A percentile compares a stretch with the other conserved stretches of the same genome.
phyloP scores from a whole-genome alignment of 1,140 invertebrate species.

The Tetragonula clypearis region DNA sequence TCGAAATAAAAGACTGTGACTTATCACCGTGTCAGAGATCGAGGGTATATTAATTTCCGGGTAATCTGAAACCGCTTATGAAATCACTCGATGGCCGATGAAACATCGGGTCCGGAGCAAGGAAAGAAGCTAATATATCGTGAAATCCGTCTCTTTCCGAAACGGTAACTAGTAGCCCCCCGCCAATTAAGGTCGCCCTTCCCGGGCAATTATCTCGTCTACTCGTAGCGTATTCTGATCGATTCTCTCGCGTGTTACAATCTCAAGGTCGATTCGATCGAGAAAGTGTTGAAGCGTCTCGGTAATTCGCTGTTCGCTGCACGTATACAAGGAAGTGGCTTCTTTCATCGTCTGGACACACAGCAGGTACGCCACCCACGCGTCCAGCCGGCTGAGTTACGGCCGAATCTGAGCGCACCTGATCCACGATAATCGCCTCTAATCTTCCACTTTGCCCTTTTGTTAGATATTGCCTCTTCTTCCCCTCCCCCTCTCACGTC shows the following conservation, averaged over 20 bases:
- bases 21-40: neutral
- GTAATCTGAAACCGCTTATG: neutral
- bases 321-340: constrained; percentile 57
- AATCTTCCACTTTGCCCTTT: constrained; percentile 82
- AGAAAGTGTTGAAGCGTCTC: constrained; percentile 36
- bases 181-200: constrained; percentile 31
- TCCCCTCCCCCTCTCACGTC: constrained; percentile 38
- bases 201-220: constrained; percentile 8
- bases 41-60: neutral
- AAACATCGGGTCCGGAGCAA: neutral
- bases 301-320: constrained; percentile 13
- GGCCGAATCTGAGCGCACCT: constrained; percentile 76
- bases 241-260: constrained; percentile 35
- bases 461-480: constrained; percentile 70
- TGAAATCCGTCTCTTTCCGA: neutral
- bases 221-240: constrained; percentile 17
- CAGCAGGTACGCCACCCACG: constrained; percentile 73
- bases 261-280: constrained; percentile 38
- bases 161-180: neutral
- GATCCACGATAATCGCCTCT: constrained; percentile 81
- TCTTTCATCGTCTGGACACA: constrained; percentile 71
- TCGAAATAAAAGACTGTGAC: neutral
- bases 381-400: constrained; percentile 75
- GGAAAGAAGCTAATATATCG: neutral
- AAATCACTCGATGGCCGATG: neutral